These are phyloP conservation scores for Epistrophella euchroma DNA, from an alignment of 2,888 invertebrate genomes.

Conservation along the genomic window DNA sequence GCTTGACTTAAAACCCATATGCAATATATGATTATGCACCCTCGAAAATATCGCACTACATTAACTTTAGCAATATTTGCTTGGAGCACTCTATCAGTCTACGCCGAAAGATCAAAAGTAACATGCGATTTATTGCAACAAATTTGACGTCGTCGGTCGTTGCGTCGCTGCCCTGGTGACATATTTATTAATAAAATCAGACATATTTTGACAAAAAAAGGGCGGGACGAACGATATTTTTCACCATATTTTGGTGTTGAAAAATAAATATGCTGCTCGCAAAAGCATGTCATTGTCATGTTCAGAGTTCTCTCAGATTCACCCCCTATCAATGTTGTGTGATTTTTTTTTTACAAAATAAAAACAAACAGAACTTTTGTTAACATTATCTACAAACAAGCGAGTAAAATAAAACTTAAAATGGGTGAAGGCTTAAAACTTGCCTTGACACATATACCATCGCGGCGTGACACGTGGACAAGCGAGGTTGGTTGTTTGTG, in stretches of 20 bases:
- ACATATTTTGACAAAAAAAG: constrained; percentile 15
- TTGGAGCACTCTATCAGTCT: not conserved
- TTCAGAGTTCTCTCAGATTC: not conserved
- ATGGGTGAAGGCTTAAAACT: constrained; percentile 27
- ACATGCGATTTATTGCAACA: constrained; percentile 57
- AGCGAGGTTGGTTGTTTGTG: constrained; percentile 5
- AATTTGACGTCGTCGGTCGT: constrained; percentile 42
- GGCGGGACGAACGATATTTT: not conserved
- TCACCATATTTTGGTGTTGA: constrained; percentile 41
- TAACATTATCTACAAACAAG: constrained; percentile 9
- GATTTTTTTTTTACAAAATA: constrained; percentile 10
- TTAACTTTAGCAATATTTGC: constrained; percentile 16
- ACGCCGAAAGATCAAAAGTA: constrained; percentile 57
- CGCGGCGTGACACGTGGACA: constrained; percentile 12
- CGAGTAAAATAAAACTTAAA: constrained; percentile 4
- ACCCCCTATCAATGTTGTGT: constrained; percentile 4
- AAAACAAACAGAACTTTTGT: constrained; percentile 44
- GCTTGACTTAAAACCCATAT: not conserved
- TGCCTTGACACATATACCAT: constrained; percentile 65
- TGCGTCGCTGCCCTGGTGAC: constrained; percentile 17
- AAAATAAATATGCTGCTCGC: constrained; percentile 47
- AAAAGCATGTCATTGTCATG: constrained; percentile 41
- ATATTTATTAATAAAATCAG: constrained; percentile 69
- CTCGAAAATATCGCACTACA: constrained; percentile 51
- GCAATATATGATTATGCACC: not conserved